These are phyloP conservation scores for Lasioglossum pauxillum DNA, from an alignment of 2,888 invertebrate genomes.

Conservation along the genomic window DNA sequence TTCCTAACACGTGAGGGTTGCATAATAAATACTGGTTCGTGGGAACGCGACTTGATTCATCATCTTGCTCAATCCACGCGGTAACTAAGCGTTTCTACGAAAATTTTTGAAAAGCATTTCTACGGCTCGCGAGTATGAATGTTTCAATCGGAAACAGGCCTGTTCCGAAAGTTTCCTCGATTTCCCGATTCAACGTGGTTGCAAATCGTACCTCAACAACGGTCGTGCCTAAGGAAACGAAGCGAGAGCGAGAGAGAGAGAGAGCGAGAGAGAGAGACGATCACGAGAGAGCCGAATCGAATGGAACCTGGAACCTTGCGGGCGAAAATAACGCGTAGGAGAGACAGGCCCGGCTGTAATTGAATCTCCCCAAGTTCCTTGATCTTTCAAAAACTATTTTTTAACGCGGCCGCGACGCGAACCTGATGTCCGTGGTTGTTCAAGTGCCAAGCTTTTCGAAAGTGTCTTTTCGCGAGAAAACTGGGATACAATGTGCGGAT, in stretches of 20 bases:
- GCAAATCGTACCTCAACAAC: conserved; percentile 52
- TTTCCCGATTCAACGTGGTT: conserved; percentile 54
- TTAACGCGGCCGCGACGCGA: conserved; percentile 29
- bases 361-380: conserved; percentile 42
- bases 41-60: not conserved
- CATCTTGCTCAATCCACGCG: conserved; percentile 42
- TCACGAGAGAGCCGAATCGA: conserved; percentile 24
- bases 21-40: not conserved
- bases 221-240: conserved; percentile 61
- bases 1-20: not conserved
- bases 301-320: conserved; percentile 44
- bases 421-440: conserved; percentile 43
- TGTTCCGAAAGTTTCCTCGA: conserved; percentile 7
- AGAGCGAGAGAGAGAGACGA: not conserved
- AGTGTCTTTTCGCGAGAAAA: conserved; percentile 70
- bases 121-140: conserved; percentile 19
- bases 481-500: conserved; percentile 48
- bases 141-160: not conserved
- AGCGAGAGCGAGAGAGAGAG: not conserved
- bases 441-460: conserved; percentile 75
- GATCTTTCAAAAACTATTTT: conserved; percentile 34
- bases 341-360: conserved; percentile 30
- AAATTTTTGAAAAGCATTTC: conserved; percentile 49
- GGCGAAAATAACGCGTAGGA: conserved; percentile 20
- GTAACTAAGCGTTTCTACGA: conserved; percentile 51